These are phyloP conservation scores for Celastrina argiolus DNA, from an alignment of 2,888 invertebrate genomes.

Conservation along the genomic window DNA sequence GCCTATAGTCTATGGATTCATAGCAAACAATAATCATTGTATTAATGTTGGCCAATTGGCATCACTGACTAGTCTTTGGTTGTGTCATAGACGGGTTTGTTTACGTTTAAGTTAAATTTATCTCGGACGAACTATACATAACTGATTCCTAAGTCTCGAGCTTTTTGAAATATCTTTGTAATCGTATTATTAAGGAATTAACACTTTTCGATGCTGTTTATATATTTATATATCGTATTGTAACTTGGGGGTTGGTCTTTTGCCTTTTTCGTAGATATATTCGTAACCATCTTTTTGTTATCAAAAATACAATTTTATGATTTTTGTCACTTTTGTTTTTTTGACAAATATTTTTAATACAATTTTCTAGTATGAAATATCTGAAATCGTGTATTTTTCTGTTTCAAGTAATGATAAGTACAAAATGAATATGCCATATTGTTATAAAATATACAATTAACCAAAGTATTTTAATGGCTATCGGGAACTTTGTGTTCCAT, in stretches of 20 bases:
- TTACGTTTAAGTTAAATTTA: too few species aligned
- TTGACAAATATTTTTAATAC: too few species aligned
- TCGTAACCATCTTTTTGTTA: neutral
- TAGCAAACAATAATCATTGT: too few species aligned
- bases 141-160: neutral
- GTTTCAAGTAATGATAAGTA: neutral
- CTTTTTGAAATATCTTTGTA: neutral
- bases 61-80: too few species aligned
- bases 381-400: too few species aligned
- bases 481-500: neutral
- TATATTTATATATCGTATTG: conserved; percentile 10
- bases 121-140: too few species aligned
- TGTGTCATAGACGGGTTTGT: too few species aligned
- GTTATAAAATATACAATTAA: neutral
- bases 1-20: too few species aligned
- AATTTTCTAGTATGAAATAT: too few species aligned
- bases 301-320: neutral
- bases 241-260: conserved; percentile 3
- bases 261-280: neutral
- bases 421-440: conserved; percentile 12
- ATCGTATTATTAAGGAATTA: conserved; percentile 12
- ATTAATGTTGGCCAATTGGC: too few species aligned
- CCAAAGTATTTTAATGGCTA: neutral
- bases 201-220: conserved; percentile 20
- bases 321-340: too few species aligned